Evolutionary conservation across 2,113 vertebrate genomes (phyloP).

Genomic region (Vulpes vulpes): DNA sequence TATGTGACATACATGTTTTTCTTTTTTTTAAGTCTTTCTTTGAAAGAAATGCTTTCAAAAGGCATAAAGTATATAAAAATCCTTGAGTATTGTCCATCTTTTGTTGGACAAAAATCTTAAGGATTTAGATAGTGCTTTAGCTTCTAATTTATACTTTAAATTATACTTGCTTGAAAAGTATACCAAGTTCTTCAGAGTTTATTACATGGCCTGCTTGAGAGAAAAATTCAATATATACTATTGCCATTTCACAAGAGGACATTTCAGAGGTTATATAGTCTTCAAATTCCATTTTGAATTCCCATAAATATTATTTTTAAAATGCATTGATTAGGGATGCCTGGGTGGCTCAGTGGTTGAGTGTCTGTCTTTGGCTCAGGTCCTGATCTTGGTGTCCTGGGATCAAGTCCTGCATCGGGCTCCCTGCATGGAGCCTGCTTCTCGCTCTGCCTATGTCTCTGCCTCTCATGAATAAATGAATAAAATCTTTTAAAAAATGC

Average conservation of each 20-base stretch:
- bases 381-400: too few species aligned
- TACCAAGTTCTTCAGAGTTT: conserved; percentile 60
- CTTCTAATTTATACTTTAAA: conserved; percentile 47
- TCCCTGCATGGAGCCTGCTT: too few species aligned
- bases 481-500: not conserved
- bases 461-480: too few species aligned
- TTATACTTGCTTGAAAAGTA: conserved; percentile 38
- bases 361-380: too few species aligned
- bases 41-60: not conserved
- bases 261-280: not conserved
- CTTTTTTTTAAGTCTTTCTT: not conserved
- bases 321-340: not conserved
- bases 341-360: too few species aligned
- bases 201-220: conserved; percentile 65
- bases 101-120: conserved; percentile 66
- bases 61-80: not conserved
- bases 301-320: not conserved
- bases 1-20: not conserved
- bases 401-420: too few species aligned
- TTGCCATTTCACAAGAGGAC: conserved; percentile 1
- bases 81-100: not conserved
- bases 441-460: too few species aligned
- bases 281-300: not conserved
- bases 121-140: not conserved
- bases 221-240: conserved; percentile 37